Percentiles rank a stretch among this genome's conserved stretches.
These are phyloP conservation scores for Lepas anatifera DNA, from an alignment of 2,888 invertebrate species.

Conservation along the genomic window DNA sequence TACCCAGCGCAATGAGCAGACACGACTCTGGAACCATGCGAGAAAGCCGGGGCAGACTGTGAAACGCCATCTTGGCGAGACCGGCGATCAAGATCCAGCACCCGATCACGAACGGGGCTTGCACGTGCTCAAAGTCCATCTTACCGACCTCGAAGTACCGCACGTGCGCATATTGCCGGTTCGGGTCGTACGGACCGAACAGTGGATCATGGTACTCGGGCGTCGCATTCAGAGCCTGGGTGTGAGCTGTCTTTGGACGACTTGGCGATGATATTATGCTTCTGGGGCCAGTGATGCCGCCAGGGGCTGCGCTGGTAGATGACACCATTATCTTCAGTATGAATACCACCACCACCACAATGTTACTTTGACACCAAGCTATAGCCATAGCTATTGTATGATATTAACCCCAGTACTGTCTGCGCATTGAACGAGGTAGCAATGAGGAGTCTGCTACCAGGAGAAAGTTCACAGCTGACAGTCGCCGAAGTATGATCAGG, in stretches of 20 bases:
- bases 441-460: too few species aligned
- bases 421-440: too few species aligned
- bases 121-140: slow-evolving; percentile 15
- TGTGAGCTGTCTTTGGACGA: too few species aligned
- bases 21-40: slow-evolving; percentile 38
- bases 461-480: too few species aligned
- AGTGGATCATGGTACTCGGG: not conserved
- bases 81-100: slow-evolving; percentile 15
- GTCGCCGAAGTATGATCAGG: too few species aligned
- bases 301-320: not conserved
- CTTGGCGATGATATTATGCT: too few species aligned
- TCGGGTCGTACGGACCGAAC: slow-evolving; percentile 9
- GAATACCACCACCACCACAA: too few species aligned
- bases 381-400: too few species aligned
- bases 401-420: too few species aligned
- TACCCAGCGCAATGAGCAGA: slow-evolving; percentile 39
- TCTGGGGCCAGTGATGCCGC: not conserved
- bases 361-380: too few species aligned
- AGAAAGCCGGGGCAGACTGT: slow-evolving; percentile 6
- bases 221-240: too few species aligned
- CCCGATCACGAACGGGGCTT: slow-evolving; percentile 13
- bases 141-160: slow-evolving; percentile 14
- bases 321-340: too few species aligned
- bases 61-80: slow-evolving; percentile 14
- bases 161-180: slow-evolving; percentile 1